Evolutionary conservation across 2,888 invertebrate genomes (phyloP), one percentile per base, ranked within the genome.

Genomic region (Morinoia aosen): DNA sequence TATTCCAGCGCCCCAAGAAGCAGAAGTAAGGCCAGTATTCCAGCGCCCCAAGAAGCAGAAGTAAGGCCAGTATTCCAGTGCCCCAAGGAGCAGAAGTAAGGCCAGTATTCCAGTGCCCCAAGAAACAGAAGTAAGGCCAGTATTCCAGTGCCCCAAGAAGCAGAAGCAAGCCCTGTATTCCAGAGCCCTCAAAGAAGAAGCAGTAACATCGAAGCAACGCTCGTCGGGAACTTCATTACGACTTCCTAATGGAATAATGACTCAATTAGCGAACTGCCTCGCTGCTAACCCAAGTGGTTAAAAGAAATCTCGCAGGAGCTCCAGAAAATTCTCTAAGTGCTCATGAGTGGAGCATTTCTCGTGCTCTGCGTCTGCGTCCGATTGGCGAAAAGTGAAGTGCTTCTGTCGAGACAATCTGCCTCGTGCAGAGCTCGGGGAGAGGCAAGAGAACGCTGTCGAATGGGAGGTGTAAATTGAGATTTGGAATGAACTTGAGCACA

Each of bases 191-290:
- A 10, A 11, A 90, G 40, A 39, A 40, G 90, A 11, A 11, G n/a
- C 33, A n/a, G 33, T 48, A 39, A 40, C 33, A 40, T 33, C 40
- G 90, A 39, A 10, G 90, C 40, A 90, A 16, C 19, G 16, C 48
- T 90, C 11, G 14, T 12, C 48, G 40, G 48, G 40, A 90, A 90
- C 90, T 90, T 90, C 90, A 90, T 90, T 90, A 90, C 40, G 90
- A 40, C 90, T 90, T 48, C 90, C 90, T 90, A 90, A 90, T 90
- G 90, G 40, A 90, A 90, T 90, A 90, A 90, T 90, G 90, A 90
- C 14, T 40, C 90, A 90, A 90, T 90, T 90, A 90, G 90, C 40
- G 40, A 19, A 19, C 90, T 90, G 90, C 90, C 90, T 39, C 90
- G 5, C 90, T 40, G 48, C 90, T 40, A 12, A 39, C 40, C 90